phyloP scores from a whole-genome alignment of 2,888 invertebrate genomes.

The Pseudeuparius sepicola region DNA sequence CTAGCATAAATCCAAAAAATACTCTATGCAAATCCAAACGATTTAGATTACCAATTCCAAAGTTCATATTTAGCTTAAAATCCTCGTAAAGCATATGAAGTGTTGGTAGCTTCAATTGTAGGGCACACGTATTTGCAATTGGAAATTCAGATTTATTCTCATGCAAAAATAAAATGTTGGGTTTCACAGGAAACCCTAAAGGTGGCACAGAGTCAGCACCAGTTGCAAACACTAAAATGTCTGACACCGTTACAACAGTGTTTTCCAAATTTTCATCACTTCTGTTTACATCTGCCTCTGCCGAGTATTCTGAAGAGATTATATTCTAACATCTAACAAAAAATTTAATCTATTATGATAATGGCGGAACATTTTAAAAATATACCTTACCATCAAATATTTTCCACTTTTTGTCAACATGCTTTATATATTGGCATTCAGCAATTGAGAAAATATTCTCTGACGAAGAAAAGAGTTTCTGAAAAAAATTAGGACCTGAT shows the following conservation, averaged over 20 bases:
- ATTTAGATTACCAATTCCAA: too few species aligned
- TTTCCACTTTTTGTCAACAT: too few species aligned
- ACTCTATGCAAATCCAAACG: too few species aligned
- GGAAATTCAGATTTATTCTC: conserved; percentile 11
- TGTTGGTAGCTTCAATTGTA: conserved; percentile 12
- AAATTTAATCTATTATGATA: too few species aligned
- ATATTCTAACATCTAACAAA: too few species aligned
- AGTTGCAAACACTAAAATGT: conserved; percentile 15
- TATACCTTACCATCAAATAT: too few species aligned
- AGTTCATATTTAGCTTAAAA: conserved; percentile 15
- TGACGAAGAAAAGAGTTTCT: conserved; percentile 17
- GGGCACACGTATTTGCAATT: conserved; percentile 14
- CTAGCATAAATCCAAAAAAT: too few species aligned
- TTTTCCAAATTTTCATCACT: too few species aligned
- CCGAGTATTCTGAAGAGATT: too few species aligned
- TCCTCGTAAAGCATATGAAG: conserved; percentile 13
- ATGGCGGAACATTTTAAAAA: too few species aligned
- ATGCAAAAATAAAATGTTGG: conserved; percentile 14
- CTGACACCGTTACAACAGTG: conserved; percentile 3
- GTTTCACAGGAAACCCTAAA: conserved; percentile 14
- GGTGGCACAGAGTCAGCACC: conserved; percentile 14
- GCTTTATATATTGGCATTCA: conserved; percentile 14
- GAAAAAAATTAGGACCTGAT: conserved; percentile 19
- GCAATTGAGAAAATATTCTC: conserved; percentile 16
- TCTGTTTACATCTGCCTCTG: too few species aligned